These are phyloP conservation scores for Pipistrellus nathusii DNA, from an alignment of 2,797 vertebrate species.

Conservation along the genomic window DNA sequence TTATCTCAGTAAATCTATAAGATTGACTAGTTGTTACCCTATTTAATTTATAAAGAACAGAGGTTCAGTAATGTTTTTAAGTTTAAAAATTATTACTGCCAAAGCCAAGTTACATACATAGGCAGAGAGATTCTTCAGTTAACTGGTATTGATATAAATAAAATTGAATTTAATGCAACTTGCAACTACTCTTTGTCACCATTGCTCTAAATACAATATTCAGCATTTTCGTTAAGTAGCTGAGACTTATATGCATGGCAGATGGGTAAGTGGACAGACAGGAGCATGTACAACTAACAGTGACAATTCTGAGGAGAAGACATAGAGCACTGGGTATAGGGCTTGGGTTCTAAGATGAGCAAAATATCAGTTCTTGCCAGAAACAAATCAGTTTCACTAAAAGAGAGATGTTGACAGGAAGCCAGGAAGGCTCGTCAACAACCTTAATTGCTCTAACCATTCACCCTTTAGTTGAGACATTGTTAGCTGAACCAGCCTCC, in stretches of 20 bases:
- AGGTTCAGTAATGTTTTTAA: background rate
- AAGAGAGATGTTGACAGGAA: too few species aligned
- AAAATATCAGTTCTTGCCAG: background rate
- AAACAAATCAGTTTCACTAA: too few species aligned
- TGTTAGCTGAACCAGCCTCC: too few species aligned
- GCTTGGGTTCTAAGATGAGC: background rate
- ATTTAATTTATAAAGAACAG: too few species aligned
- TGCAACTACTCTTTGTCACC: background rate
- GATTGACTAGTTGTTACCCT: too few species aligned
- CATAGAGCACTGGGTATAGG: fast-evolving
- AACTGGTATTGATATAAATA: background rate
- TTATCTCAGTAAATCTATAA: too few species aligned
- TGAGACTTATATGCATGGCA: background rate
- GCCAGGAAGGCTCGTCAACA: too few species aligned
- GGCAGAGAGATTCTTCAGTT: background rate
- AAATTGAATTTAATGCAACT: background rate
- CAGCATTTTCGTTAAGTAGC: background rate
- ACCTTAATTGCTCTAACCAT: too few species aligned
- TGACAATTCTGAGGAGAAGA: background rate
- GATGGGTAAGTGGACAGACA: background rate
- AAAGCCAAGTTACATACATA: background rate
- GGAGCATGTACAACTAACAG: background rate
- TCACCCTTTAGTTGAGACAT: too few species aligned
- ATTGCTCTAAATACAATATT: background rate
- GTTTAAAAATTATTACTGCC: background rate